A percentile compares a stretch with the other conserved stretches of the same genome.
Evolutionary conservation across 2,113 vertebrate genomes (phyloP).

Genomic region (Nymphicus hollandicus): DNA sequence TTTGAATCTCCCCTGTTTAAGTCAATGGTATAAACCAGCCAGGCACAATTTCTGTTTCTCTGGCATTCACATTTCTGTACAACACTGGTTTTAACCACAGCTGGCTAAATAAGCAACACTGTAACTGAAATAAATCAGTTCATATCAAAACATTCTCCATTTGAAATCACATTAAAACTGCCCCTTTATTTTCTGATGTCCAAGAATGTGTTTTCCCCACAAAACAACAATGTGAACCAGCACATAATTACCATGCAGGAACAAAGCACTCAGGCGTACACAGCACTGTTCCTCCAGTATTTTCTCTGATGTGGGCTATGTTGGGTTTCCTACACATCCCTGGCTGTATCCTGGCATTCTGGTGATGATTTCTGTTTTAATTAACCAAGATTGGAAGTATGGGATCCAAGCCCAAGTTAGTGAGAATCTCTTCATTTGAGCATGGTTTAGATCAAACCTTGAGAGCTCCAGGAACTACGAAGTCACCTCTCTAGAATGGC

Average conservation of each 20-base stretch:
- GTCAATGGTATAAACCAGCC: background rate
- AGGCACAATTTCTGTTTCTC: background rate
- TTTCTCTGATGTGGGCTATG: background rate
- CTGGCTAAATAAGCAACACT: background rate
- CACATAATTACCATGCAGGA: background rate
- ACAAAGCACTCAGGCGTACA: background rate
- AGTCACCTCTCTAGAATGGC: background rate
- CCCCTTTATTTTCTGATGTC: background rate
- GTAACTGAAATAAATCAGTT: background rate
- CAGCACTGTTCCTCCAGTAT: background rate
- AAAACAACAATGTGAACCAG: background rate
- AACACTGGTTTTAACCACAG: background rate
- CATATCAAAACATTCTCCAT: background rate
- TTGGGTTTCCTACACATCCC: background rate
- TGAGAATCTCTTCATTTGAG: background rate
- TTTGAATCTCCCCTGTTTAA: background rate
- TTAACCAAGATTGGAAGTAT: background rate
- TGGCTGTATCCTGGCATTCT: background rate
- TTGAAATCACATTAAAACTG: background rate
- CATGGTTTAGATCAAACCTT: background rate
- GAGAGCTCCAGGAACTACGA: background rate
- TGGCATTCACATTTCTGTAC: background rate
- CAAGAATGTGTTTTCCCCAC: background rate
- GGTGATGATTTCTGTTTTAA: background rate
- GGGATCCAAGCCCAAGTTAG: background rate